Percentiles rank a stretch among this genome's conserved stretches.
These are phyloP conservation scores for Sus cebifrons DNA, from an alignment of 2,797 vertebrate species.

Conservation along the genomic window DNA sequence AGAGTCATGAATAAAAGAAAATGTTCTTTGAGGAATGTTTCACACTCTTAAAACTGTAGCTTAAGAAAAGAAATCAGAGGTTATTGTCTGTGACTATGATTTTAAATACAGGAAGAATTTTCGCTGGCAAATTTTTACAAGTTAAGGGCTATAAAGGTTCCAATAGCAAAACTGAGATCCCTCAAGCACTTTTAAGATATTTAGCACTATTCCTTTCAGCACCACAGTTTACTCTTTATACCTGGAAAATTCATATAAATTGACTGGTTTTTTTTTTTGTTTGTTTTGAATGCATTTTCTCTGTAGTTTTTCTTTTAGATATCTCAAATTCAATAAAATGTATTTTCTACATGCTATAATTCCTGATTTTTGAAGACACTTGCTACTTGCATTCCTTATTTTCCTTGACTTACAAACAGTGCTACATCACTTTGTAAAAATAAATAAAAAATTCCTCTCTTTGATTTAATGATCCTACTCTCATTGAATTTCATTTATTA, in stretches of 20 bases:
- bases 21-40: conserved; percentile 63
- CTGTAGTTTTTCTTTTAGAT: conserved; percentile 11
- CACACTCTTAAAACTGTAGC: conserved; percentile 70
- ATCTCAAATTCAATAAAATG: background rate
- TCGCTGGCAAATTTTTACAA: conserved; percentile 55
- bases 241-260: conserved; percentile 35
- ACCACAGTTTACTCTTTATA: conserved; percentile 57
- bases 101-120: conserved; percentile 73
- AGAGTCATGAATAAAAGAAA: conserved; percentile 75
- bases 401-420: background rate
- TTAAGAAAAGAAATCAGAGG: conserved; percentile 77
- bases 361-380: background rate
- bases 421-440: background rate
- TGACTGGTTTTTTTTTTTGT: background rate
- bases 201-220: background rate
- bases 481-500: background rate
- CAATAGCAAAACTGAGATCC: conserved; percentile 26
- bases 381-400: background rate
- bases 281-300: conserved; percentile 62
- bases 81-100: conserved; percentile 72
- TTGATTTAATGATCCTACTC: background rate
- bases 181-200: conserved; percentile 35
- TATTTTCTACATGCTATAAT: background rate
- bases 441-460: background rate
- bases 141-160: conserved; percentile 46